Evolutionary conservation across 2,797 vertebrate species (phyloP).

Genomic region (Bradypus variegatus): DNA sequence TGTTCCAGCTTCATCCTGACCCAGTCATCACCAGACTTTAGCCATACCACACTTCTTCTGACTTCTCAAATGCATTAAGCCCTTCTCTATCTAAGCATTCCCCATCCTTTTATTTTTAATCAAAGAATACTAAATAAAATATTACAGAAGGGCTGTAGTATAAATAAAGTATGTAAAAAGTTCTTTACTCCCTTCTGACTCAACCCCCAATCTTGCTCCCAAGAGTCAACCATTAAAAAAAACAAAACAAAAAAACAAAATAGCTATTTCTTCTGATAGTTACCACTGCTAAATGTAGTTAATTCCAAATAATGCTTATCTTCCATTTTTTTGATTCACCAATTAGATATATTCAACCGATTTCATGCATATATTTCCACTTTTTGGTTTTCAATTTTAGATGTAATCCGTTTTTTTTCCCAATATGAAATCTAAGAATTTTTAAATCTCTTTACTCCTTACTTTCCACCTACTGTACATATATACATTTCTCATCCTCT

Average conservation of each 20-base stretch:
- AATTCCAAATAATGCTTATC: constrained; percentile 9
- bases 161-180: neutral
- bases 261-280: neutral
- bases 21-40: neutral
- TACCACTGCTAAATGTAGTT: neutral
- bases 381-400: neutral
- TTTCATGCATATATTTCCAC: neutral
- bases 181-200: neutral
- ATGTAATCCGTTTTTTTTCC: neutral
- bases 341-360: neutral
- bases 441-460: neutral
- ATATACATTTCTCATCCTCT: neutral
- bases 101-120: neutral
- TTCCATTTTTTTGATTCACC: neutral
- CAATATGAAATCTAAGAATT: neutral
- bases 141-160: neutral
- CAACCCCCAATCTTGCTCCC: neutral
- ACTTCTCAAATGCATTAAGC: neutral
- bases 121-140: neutral
- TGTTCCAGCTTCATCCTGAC: neutral
- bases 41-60: neutral
- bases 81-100: neutral
- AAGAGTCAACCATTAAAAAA: neutral
- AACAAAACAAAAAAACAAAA: neutral
- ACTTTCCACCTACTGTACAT: neutral